Percentiles rank a stretch among this genome's conserved stretches.
Conservation (phyloP, 2,113 vertebrate species). For the Oostethus manadensis region DNA sequence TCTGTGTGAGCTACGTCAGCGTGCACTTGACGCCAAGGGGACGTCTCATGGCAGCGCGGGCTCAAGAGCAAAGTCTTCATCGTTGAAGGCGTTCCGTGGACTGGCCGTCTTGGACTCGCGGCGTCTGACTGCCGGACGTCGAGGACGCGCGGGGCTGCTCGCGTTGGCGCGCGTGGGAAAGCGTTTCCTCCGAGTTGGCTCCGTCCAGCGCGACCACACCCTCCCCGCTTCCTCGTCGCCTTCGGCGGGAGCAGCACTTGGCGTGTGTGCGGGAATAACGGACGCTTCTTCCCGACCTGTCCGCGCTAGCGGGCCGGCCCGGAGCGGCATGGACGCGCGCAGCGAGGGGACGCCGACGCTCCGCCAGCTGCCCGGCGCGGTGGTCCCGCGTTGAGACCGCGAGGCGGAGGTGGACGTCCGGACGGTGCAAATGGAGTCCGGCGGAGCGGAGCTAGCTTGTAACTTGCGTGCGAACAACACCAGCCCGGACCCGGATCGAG, state of each 20-base stretch:
- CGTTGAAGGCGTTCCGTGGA: neutral
- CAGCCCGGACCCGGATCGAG: slow-evolving; percentile 63
- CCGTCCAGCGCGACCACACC: slow-evolving; percentile 72
- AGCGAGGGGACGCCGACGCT: slow-evolving; percentile 23
- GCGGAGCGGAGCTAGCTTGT: slow-evolving; percentile 45
- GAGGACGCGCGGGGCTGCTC: neutral
- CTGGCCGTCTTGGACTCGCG: no score
- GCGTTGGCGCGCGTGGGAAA: slow-evolving; percentile 4
- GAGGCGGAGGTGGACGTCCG: slow-evolving; percentile 45
- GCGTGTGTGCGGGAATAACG: slow-evolving; percentile 53
- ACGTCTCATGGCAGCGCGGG: slow-evolving; percentile 64
- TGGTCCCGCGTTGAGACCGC: slow-evolving; percentile 51
- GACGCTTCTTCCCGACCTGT: slow-evolving; percentile 16
- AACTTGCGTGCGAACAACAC: slow-evolving; percentile 61
- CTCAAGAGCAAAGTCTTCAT: slow-evolving; percentile 15
- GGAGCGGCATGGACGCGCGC: slow-evolving; percentile 42
- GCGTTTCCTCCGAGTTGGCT: slow-evolving; percentile 25
- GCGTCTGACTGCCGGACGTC: neutral
- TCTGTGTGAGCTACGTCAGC: neutral
- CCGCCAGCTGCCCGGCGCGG: slow-evolving; percentile 26
- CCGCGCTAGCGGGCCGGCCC: neutral
- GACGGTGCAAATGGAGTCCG: slow-evolving; percentile 63
- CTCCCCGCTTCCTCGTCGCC: slow-evolving; percentile 75
- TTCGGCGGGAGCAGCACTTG: slow-evolving; percentile 57
- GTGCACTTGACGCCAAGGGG: slow-evolving; percentile 40